Evolutionary conservation across 2,113 vertebrate genomes (phyloP).

Genomic region (Tetraodon nigroviridis): DNA sequence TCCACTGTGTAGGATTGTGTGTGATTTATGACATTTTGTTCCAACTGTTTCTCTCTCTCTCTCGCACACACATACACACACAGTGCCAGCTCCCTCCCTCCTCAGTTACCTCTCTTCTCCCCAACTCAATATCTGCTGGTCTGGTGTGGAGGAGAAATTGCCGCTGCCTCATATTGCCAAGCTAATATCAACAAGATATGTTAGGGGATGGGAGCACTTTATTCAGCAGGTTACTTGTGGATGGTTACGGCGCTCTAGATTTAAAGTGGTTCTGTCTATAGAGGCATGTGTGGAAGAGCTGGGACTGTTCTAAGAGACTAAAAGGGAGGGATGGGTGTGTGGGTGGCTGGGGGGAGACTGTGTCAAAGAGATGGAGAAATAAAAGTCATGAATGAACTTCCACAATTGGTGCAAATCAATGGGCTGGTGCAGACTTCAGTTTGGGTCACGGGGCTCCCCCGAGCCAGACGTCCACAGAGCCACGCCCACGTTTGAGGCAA

Average conservation of each 20-base stretch:
- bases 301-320: conserved; percentile 36
- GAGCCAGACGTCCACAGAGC: no score
- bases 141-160: conserved; percentile 63
- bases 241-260: conserved; percentile 34
- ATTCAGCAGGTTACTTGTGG: conserved; percentile 57
- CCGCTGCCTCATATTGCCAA: conserved; percentile 58
- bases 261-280: conserved; percentile 59
- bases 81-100: conserved; percentile 47
- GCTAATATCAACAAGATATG: conserved; percentile 69
- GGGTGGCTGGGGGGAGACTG: conserved; percentile 10
- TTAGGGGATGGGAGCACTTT: conserved; percentile 69
- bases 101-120: conserved; percentile 58
- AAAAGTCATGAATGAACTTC: neutral
- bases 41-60: conserved; percentile 46
- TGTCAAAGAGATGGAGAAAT: conserved; percentile 18
- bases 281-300: conserved; percentile 56
- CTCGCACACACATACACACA: conserved; percentile 19
- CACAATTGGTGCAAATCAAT: no score
- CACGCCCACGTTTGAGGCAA: no score
- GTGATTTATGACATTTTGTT: conserved; percentile 72
- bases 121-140: conserved; percentile 69
- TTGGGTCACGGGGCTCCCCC: no score
- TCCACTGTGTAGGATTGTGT: conserved; percentile 57
- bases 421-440: no score
- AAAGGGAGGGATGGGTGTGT: neutral